These are phyloP conservation scores for Drosophila koepferae DNA, from an alignment of 2,888 invertebrate species.

Conservation along the genomic window DNA sequence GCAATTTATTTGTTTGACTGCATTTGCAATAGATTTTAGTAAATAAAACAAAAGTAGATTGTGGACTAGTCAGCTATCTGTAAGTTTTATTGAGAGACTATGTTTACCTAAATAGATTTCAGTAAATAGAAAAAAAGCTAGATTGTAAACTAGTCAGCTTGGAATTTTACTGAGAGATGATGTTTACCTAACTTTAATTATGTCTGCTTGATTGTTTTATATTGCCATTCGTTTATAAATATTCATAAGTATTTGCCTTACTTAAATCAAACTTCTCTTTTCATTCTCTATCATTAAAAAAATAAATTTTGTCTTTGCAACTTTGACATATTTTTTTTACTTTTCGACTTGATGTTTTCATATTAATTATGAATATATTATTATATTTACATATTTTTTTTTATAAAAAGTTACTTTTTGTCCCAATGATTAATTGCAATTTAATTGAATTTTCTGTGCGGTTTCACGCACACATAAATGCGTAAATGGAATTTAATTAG, in stretches of 20 bases:
- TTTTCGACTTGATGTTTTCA: background rate
- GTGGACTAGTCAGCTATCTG: background rate
- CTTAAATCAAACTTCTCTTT: background rate
- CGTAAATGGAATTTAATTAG: conserved; percentile 3
- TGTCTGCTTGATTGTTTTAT: background rate
- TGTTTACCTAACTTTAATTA: background rate
- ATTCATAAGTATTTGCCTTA: background rate
- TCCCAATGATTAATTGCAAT: conserved; percentile 53
- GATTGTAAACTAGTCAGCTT: background rate
- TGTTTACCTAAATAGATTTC: background rate
- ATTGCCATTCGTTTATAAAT: background rate
- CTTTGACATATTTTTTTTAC: background rate
- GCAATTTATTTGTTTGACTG: background rate
- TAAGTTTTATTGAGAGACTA: background rate
- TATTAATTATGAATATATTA: conserved; percentile 33
- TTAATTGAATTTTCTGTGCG: conserved; percentile 47
- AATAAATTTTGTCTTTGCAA: background rate
- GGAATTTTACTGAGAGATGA: background rate
- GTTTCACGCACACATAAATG: background rate
- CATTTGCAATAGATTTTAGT: background rate
- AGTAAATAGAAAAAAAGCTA: background rate
- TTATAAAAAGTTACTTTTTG: conserved; percentile 15
- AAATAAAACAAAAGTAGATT: background rate
- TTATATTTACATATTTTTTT: background rate
- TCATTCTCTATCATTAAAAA: background rate